phyloP scores from a whole-genome alignment of 30 jellyfish, hydroid and myxozoan genomes.

The Chironex yamaguchii region DNA sequence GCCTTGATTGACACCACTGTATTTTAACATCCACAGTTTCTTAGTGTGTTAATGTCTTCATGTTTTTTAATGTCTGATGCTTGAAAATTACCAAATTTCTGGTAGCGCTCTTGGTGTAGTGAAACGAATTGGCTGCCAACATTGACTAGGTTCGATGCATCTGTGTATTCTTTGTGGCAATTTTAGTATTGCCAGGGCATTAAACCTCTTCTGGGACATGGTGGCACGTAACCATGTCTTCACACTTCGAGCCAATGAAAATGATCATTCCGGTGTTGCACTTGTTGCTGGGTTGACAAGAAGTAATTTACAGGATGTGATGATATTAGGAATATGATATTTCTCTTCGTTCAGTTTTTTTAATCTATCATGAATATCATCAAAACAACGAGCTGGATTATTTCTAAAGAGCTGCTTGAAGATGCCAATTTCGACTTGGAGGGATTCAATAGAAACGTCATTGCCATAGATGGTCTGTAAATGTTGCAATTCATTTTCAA shows the following conservation, averaged over 20 bases:
- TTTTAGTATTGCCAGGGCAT: no score
- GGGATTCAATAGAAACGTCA: not conserved
- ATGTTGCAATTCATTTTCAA: not conserved
- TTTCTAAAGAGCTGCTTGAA: not conserved
- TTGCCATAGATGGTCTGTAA: not conserved
- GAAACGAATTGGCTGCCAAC: no score
- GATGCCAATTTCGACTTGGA: not conserved
- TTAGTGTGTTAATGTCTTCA: no score
- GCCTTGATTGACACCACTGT: no score
- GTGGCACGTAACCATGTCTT: conserved; percentile 51
- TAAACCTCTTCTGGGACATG: conserved; percentile 35
- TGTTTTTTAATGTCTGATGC: not conserved
- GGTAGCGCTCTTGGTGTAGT: conserved; percentile 3
- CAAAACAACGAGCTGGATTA: conserved; percentile 2
- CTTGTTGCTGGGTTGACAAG: conserved; percentile 60
- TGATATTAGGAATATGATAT: conserved; percentile 17
- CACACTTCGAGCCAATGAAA: conserved; percentile 47
- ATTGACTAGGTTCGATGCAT: not conserved
- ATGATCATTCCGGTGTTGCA: conserved; percentile 46
- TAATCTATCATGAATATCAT: not conserved
- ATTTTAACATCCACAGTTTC: no score
- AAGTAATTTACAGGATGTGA: conserved; percentile 6
- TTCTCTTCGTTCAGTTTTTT: not conserved
- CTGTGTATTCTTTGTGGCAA: conserved; percentile 28
- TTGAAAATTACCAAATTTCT: conserved; percentile 1